phyloP scores from a whole-genome alignment of 2,888 invertebrate species.

The Timema podura region DNA sequence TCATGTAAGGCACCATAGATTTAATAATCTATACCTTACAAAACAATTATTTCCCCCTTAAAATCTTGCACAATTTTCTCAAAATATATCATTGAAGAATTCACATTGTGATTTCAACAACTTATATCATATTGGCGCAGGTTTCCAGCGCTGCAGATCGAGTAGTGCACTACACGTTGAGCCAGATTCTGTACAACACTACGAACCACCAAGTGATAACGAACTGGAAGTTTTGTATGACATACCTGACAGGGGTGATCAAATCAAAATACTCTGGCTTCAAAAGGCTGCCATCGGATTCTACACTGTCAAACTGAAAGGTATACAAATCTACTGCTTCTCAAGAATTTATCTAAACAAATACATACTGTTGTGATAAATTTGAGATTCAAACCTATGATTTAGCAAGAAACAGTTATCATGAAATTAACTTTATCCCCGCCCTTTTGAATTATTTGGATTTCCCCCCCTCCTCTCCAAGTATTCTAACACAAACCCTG shows the following conservation, averaged over 20 bases:
- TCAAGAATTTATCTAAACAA: too few species aligned
- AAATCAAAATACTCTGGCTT: conserved; percentile 25
- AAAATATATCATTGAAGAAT: too few species aligned
- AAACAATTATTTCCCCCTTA: background rate
- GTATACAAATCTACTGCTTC: conserved; percentile 32
- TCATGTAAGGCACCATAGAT: conserved; percentile 13
- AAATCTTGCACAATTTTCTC: background rate
- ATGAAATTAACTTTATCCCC: too few species aligned
- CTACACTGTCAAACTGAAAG: conserved; percentile 44
- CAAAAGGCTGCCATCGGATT: conserved; percentile 32
- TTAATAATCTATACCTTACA: background rate
- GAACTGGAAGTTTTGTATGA: conserved; percentile 24
- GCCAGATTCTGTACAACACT: conserved; percentile 25
- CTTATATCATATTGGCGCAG: background rate
- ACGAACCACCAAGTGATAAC: conserved; percentile 20
- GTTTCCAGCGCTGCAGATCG: conserved; percentile 18
- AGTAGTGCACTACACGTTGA: conserved; percentile 19
- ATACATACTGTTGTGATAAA: too few species aligned
- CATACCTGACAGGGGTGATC: conserved; percentile 26
- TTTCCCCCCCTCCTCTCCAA: background rate
- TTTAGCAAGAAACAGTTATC: too few species aligned
- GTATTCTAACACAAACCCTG: background rate
- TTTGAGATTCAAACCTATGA: too few species aligned
- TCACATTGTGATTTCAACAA: too few species aligned
- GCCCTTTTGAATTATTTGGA: background rate